Evolutionary conservation across 2,113 vertebrate species (phyloP).

Genomic region (Pachycephala philippinensis): DNA sequence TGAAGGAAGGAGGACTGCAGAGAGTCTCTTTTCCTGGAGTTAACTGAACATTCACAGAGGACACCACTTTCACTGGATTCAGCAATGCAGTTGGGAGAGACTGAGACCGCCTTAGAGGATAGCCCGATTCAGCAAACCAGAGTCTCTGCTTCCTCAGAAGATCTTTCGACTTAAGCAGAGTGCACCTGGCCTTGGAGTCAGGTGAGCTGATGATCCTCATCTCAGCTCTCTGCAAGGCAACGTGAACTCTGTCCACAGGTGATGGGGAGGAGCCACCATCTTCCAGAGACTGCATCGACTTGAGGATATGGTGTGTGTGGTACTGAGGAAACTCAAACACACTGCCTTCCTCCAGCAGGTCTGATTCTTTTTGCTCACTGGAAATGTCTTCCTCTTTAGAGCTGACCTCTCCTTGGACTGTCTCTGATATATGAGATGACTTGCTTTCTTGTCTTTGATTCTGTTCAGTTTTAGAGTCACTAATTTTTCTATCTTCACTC

Average conservation of each 20-base stretch:
- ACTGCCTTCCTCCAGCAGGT: conserved; percentile 37
- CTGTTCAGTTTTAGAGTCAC: background rate
- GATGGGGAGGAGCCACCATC: background rate
- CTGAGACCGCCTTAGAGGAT: conserved; percentile 83
- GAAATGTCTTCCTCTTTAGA: background rate
- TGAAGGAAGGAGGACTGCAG: conserved; percentile 83
- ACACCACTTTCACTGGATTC: conserved; percentile 84
- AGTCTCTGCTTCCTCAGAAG: conserved; percentile 69
- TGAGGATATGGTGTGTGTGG: conserved; percentile 78
- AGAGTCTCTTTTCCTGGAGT: conserved; percentile 77
- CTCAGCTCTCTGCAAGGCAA: conserved; percentile 79
- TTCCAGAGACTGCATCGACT: conserved; percentile 46
- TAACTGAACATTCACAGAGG: conserved; percentile 88
- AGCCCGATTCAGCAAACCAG: conserved; percentile 63
- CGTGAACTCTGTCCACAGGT: conserved; percentile 61
- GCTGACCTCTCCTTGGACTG: background rate
- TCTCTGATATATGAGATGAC: background rate
- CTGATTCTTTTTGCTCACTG: background rate
- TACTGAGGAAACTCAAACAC: conserved; percentile 74
- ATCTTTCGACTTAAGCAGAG: conserved; percentile 69
- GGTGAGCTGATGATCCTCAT: conserved; percentile 59
- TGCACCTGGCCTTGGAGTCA: conserved; percentile 53
- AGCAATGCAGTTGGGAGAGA: conserved; percentile 86
- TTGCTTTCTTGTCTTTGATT: background rate
- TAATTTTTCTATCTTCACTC: background rate